A percentile compares a stretch with the other conserved stretches of the same genome.
phyloP scores from a whole-genome alignment of 2,113 vertebrate species.

The Xiphophorus couchianus region DNA sequence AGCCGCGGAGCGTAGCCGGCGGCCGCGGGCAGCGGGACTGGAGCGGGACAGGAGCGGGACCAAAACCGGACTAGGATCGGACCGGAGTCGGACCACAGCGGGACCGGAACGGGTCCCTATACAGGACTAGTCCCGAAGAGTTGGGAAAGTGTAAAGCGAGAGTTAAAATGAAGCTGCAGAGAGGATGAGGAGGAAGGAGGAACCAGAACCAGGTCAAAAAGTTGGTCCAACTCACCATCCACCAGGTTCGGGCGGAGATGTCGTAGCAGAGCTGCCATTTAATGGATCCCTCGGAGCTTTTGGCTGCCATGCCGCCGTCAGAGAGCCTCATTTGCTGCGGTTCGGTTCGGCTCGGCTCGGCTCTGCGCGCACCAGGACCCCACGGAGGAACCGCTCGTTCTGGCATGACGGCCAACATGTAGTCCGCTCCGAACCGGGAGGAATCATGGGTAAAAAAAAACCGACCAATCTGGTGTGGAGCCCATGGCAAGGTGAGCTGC shows the following conservation, averaged over 20 bases:
- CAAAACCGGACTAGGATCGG: no score
- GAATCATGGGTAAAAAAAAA: constrained; percentile 99
- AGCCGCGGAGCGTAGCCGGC: background rate
- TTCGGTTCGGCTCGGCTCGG: constrained; percentile 92
- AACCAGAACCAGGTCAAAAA: constrained; percentile 77
- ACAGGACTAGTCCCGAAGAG: background rate
- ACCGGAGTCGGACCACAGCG: background rate
- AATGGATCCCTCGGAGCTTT: constrained; percentile 98
- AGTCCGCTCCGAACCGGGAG: constrained; percentile 96
- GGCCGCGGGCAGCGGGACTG: no score
- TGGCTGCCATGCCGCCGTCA: constrained; percentile 99
- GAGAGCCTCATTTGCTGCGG: constrained; percentile 97
- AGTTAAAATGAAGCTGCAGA: background rate
- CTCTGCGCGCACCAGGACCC: constrained; percentile 67
- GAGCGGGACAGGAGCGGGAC: no score
- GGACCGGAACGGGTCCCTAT: background rate
- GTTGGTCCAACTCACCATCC: constrained; percentile 90
- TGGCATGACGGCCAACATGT: constrained; percentile 99
- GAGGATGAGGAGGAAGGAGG: constrained; percentile 39
- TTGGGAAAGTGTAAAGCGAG: background rate
- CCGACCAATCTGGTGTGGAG: constrained; percentile 96
- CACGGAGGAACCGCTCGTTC: constrained; percentile 98
- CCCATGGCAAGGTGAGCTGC: constrained; percentile 99
- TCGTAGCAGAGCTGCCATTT: constrained; percentile 99
- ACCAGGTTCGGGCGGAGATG: constrained; percentile 99